These are phyloP conservation scores for Drosophila eugracilis DNA, from an alignment of 1,140 invertebrate species.

Conservation along the genomic window DNA sequence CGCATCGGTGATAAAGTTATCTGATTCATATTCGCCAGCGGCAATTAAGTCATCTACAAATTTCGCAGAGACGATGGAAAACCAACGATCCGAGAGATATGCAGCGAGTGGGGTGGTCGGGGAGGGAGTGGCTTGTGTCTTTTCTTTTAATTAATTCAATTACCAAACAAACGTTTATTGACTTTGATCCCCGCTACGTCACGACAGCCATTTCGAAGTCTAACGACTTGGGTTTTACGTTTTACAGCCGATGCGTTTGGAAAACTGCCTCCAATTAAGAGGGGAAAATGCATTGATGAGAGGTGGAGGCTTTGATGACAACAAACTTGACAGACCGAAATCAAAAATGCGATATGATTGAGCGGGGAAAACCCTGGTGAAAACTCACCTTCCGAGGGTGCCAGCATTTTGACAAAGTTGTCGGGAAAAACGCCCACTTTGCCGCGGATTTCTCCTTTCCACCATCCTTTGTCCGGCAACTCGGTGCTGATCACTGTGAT, in stretches of 20 bases:
- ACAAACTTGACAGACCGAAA: conserved; percentile 63
- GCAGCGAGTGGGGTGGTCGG: neutral
- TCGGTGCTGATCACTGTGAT: conserved; percentile 94
- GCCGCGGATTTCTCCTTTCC: conserved; percentile 96
- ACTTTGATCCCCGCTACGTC: conserved; percentile 50
- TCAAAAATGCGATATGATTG: conserved; percentile 45
- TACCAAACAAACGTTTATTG: conserved; percentile 67
- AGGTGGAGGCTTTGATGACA: conserved; percentile 43
- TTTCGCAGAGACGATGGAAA: conserved; percentile 25
- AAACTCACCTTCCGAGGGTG: conserved; percentile 85
- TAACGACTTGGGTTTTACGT: conserved; percentile 41
- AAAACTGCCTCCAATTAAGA: conserved; percentile 64
- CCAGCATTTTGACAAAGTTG: conserved; percentile 94
- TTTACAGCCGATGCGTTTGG: conserved; percentile 44
- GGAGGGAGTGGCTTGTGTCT: conserved; percentile 14
- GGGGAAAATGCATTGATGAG: conserved; percentile 36
- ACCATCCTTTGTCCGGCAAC: conserved; percentile 97
- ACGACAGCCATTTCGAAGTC: conserved; percentile 38
- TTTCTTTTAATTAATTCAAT: conserved; percentile 71
- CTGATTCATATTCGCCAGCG: conserved; percentile 32
- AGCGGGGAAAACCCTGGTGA: conserved; percentile 8
- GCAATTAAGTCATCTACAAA: conserved; percentile 37
- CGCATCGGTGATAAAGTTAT: conserved; percentile 27
- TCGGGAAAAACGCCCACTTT: conserved; percentile 97
- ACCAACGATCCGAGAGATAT: conserved; percentile 29